Base-by-base conservation (phyloP, 2,113 vertebrate genomes). In the Seriola quinqueradiata region DNA sequence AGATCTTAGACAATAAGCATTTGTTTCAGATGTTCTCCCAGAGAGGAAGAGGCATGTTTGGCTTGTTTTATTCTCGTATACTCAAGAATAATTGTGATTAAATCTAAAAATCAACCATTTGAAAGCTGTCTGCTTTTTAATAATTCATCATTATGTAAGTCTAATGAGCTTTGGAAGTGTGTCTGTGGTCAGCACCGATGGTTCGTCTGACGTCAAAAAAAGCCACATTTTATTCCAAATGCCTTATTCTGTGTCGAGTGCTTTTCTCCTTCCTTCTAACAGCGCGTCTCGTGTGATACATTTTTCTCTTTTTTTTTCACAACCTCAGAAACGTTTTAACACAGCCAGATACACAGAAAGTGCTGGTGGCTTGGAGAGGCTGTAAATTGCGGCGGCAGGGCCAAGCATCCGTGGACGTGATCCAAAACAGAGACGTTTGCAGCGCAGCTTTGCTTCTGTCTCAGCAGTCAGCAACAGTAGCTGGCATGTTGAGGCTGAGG, bases 331-430 rank as follows among this genome's bases (percentile, higher is more conserved):
- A 34, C 10, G 46, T 65, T 89, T 81, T 77, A 79, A 87, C 84
- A 87, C n/a, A 61, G 77, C 67, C 82, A 87, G 73, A 81, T 81
- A 87, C 85, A 82, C 61, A 76, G n/a, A 89, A 86, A 87, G 77
- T 83, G 75, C 76, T 12, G 13, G 52, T 82, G 75, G 71, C 66
- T 83, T 74, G 79, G 76, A 83, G 55, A 68, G 60, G 68, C 67
- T 75, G 14, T 50, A 66, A 73, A 77, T 40, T 28, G 52, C 23
- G 63, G 70, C 1, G 21, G 50, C 28, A 8, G 13, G 38, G 61
- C 81, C 48, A 61, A 67, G 75, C 54, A 25, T 71, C 65, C 40
- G 1, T 70, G 82, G 54, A 75, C 38, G n/a, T 21, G 54, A 60
- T 83, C 86, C 84, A 84, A 79, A 69, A 66, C 65, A 58, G 59